Percentiles rank a stretch among this genome's conserved stretches.
These are phyloP conservation scores for Octodonta nipae DNA, from an alignment of 2,888 invertebrate species.

Conservation along the genomic window DNA sequence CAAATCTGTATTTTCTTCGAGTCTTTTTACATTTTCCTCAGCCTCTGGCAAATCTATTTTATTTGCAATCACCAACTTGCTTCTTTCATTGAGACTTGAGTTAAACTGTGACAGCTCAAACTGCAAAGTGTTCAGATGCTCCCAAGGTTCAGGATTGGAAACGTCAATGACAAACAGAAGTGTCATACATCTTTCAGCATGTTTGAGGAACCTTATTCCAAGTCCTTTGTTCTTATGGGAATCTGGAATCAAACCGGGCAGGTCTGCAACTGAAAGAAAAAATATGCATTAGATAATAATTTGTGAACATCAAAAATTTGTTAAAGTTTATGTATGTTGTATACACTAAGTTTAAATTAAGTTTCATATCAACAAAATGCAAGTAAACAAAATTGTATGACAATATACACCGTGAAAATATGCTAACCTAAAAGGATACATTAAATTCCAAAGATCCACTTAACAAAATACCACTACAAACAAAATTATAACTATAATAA, in stretches of 20 bases:
- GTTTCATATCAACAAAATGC: too few relatives aligned
- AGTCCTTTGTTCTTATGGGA: constrained; percentile 78
- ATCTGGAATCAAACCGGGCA: constrained; percentile 73
- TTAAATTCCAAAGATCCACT: too few relatives aligned
- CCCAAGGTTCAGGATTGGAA: constrained; percentile 51
- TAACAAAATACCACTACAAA: too few relatives aligned
- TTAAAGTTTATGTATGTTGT: too few relatives aligned
- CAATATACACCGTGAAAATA: too few relatives aligned
- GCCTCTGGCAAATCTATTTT: constrained; percentile 71
- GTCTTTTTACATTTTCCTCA: constrained; percentile 38
- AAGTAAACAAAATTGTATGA: too few relatives aligned
- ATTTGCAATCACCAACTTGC: constrained; percentile 69
- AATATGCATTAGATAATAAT: too few relatives aligned
- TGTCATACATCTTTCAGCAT: constrained; percentile 78
- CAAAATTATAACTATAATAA: too few relatives aligned
- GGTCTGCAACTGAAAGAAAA: constrained; percentile 63
- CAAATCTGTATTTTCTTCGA: constrained; percentile 38
- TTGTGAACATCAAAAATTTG: too few relatives aligned
- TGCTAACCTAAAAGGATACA: too few relatives aligned
- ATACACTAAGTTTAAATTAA: too few relatives aligned
- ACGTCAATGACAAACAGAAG: constrained; percentile 76
- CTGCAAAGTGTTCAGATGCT: constrained; percentile 50
- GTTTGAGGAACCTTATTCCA: constrained; percentile 79
- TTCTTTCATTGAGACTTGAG: constrained; percentile 46
- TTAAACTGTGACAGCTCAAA: constrained; percentile 64